Evolutionary conservation across 2,888 invertebrate species (phyloP), one percentile per base, ranked within the genome.

Genomic region (Synergus laeviventris): DNA sequence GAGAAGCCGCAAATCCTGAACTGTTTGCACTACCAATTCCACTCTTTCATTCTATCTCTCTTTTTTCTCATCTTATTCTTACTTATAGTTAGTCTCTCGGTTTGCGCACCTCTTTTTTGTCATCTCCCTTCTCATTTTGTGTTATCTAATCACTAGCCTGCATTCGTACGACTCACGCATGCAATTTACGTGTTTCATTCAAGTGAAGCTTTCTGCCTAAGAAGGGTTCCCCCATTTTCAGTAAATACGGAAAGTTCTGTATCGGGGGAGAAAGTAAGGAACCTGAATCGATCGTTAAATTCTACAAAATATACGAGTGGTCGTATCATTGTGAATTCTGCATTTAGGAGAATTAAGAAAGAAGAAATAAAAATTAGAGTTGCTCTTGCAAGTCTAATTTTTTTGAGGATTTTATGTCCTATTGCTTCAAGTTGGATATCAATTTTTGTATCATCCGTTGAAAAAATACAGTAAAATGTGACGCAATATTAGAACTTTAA

Each of bases 11-110:
- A 21, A 64, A 64, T 64, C 42, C 42, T 42, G 64, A 42, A 42
- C 64, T 64, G 64, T 64, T 64, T 64, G 21, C 39, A 39, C 64
- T 42, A 64, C 24, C 64, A 64, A 64, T 64, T 64, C 64, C 64
- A 11, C 42, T 64, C 42, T 21, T 64, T 16, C 21, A 14, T 21
- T 64, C 39, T 64, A 4, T 42, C 64, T 64, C 42, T 64, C 21
- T 61, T 31, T 61, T 61, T 60, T 60, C 31, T 31, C 31, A 31
- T 60, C 9, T 21, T n/a, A n/a, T n/a, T 64, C 39, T 42, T 64
- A 38, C 38, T 38, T 18, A n/a, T 31, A 38, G 61, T 62, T 38
- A 21, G 21, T 64, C 64, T 64, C 39, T 64, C 64, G 16, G 21
- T 42, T 64, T 64, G 21, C 42, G 21, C 39, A 64, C 64, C 38